These are phyloP conservation scores for Teleopsis dalmanni DNA, from an alignment of 1,140 invertebrate species.

Conservation along the genomic window DNA sequence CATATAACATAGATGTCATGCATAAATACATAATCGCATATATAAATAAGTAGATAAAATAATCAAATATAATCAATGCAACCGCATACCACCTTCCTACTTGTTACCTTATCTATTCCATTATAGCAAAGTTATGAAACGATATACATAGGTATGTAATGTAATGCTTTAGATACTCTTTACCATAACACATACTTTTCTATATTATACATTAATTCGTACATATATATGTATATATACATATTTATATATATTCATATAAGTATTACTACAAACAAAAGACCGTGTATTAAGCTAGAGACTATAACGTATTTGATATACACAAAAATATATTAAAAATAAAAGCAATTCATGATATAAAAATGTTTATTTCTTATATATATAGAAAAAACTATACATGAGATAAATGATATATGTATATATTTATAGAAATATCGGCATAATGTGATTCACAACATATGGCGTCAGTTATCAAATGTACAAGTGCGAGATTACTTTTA, in stretches of 20 bases:
- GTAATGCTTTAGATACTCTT: conserved; percentile 5
- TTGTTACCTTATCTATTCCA: conserved; percentile 10
- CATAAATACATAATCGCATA: neutral
- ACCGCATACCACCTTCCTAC: conserved; percentile 13
- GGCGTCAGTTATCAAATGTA: too few relatives aligned
- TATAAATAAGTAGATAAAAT: too few relatives aligned
- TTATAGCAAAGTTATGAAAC: neutral
- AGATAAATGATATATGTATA: too few relatives aligned
- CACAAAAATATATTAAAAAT: too few relatives aligned
- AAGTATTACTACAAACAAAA: neutral
- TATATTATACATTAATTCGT: too few relatives aligned
- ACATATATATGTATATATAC: conserved; percentile 3
- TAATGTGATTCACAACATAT: too few relatives aligned
- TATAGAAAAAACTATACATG: too few relatives aligned
- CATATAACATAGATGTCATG: neutral
- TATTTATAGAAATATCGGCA: neutral
- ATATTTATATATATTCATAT: conserved; percentile 6
- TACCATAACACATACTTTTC: too few relatives aligned
- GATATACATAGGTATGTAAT: neutral
- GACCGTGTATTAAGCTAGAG: neutral
- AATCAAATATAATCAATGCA: conserved; percentile 9
- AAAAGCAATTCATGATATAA: too few relatives aligned
- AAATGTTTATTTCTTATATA: too few relatives aligned
- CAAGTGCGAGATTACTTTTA: too few relatives aligned
- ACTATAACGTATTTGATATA: conserved; percentile 6